phyloP scores from a whole-genome alignment of 2,113 vertebrate genomes.

The Epinephelus moara region DNA sequence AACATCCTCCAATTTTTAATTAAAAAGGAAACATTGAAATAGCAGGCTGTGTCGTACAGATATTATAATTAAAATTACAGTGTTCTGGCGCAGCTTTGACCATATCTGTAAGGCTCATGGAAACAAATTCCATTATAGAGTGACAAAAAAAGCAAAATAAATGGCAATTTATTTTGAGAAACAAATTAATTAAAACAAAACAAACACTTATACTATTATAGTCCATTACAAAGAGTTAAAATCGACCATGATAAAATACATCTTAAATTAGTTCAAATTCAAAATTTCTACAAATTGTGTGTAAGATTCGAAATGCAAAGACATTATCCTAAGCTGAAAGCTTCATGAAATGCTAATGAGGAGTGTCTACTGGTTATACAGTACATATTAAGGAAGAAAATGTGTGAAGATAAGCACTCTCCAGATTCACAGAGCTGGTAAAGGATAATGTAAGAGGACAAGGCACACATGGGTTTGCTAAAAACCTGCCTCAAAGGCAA shows the following conservation, averaged over 20 bases:
- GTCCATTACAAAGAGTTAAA: slow-evolving; percentile 30
- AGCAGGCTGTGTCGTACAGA: slow-evolving; percentile 16
- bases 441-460: slow-evolving; percentile 29
- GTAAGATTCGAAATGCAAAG: slow-evolving; percentile 47
- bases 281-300: slow-evolving; percentile 42
- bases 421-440: slow-evolving; percentile 20
- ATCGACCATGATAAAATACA: slow-evolving; percentile 3
- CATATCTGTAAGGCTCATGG: neutral
- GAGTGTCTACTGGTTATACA: slow-evolving; percentile 12
- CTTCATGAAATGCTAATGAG: slow-evolving; percentile 46
- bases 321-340: neutral
- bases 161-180: slow-evolving; percentile 11
- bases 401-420: slow-evolving; percentile 2
- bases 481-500: slow-evolving; percentile 36
- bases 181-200: slow-evolving; percentile 2
- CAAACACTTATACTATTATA: slow-evolving; percentile 3
- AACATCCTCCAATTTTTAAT: slow-evolving; percentile 32
- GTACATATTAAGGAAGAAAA: slow-evolving; percentile 33
- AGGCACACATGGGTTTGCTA: slow-evolving; percentile 40
- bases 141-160: slow-evolving; percentile 36
- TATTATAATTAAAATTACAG: slow-evolving; percentile 28
- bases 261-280: slow-evolving; percentile 17
- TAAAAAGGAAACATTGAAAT: slow-evolving; percentile 39
- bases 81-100: neutral
- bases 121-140: slow-evolving; percentile 26